Percentiles rank a stretch among this genome's conserved stretches.
Conservation (phyloP, 2,888 invertebrate genomes). For the Drosophila meridionalis region DNA sequence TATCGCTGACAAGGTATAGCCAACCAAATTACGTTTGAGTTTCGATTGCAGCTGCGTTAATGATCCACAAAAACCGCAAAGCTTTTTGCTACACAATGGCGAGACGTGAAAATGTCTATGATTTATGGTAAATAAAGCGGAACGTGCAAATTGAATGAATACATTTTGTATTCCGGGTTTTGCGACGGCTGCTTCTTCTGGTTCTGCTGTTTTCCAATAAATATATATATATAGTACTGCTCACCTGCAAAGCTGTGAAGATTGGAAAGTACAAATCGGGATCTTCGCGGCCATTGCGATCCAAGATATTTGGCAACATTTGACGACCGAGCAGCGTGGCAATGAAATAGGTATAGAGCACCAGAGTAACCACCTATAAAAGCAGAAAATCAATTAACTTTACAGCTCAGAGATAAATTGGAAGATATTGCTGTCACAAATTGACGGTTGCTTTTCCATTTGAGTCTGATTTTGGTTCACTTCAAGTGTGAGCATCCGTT, state of each 20-base stretch:
- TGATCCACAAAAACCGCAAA: conserved; percentile 65
- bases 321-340: conserved; percentile 95
- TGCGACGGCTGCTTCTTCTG: background rate
- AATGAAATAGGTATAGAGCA: conserved; percentile 95
- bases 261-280: conserved; percentile 95
- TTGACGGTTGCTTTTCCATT: background rate
- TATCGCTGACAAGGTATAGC: conserved; percentile 54
- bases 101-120: conserved; percentile 65
- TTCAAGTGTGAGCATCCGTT: conserved; percentile 25
- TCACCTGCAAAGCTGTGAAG: conserved; percentile 94
- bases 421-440: background rate
- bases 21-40: conserved; percentile 43
- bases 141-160: conserved; percentile 64
- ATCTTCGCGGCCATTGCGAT: conserved; percentile 86
- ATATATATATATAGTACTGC: conserved; percentile 9
- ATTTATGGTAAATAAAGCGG: conserved; percentile 54
- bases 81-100: conserved; percentile 27
- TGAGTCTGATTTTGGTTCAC: background rate
- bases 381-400: conserved; percentile 11
- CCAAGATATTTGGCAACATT: conserved; percentile 88
- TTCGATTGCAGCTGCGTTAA: conserved; percentile 60
- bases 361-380: conserved; percentile 94
- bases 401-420: conserved; percentile 13
- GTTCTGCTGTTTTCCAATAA: background rate
- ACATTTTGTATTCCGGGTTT: conserved; percentile 24